These are phyloP conservation scores for Laodelphax striatellus DNA, from an alignment of 1,140 invertebrate genomes.

Conservation along the genomic window DNA sequence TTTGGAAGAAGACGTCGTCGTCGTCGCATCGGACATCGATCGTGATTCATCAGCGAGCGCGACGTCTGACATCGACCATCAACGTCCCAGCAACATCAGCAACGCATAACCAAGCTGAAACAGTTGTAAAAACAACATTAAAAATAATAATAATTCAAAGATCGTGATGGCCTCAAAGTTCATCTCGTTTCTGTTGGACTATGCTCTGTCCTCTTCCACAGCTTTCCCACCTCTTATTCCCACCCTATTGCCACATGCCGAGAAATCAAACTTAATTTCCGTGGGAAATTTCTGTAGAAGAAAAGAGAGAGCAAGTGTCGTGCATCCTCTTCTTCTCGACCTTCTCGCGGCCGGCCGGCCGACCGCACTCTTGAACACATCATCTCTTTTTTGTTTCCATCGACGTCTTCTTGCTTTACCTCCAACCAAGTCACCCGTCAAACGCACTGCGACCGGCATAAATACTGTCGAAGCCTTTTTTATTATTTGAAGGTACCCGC, in stretches of 20 bases:
- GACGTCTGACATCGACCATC: not conserved
- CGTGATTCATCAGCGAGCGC: not conserved
- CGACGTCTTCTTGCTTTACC: too few species aligned
- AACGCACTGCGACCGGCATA: too few species aligned
- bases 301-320: not conserved
- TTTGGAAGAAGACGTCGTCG: too few species aligned
- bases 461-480: too few species aligned
- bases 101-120: not conserved
- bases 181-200: not conserved
- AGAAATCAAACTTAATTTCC: slow-evolving; percentile 14
- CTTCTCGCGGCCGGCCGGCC: not conserved
- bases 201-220: not conserved
- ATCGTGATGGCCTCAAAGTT: not conserved
- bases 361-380: not conserved
- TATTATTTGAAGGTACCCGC: too few species aligned
- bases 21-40: not conserved
- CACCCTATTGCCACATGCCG: not conserved
- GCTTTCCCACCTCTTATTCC: not conserved
- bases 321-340: not conserved
- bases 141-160: slow-evolving; percentile 4
- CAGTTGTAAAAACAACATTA: slow-evolving; percentile 4
- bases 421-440: too few species aligned
- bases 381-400: not conserved
- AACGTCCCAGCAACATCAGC: not conserved
- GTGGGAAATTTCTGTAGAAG: slow-evolving; percentile 10